phyloP scores from a whole-genome alignment of 2,797 vertebrate species.

The Gallirallus australis region DNA sequence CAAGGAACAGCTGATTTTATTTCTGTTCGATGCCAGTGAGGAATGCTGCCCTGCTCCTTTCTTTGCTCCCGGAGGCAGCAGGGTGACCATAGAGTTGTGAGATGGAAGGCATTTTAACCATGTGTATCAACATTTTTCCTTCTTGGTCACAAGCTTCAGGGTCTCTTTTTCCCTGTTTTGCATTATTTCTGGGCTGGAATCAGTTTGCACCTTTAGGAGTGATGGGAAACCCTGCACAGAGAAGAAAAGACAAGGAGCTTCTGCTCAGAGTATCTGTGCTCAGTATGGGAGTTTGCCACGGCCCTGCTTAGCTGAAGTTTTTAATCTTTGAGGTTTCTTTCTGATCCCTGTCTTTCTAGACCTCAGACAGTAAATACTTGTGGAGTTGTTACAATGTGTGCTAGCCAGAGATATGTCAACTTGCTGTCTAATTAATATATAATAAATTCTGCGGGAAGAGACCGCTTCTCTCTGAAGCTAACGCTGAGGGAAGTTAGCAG shows the following conservation, averaged over 20 bases:
- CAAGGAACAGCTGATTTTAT: constrained; percentile 13
- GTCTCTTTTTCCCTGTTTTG: not conserved
- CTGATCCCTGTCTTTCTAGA: not conserved
- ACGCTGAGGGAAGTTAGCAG: not conserved
- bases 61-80: not conserved
- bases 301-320: not conserved
- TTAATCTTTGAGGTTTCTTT: not conserved
- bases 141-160: not conserved
- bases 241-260: not conserved
- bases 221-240: rapidly evolving
- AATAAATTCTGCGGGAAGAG: not conserved
- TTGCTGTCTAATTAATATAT: not conserved
- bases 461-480: rapidly evolving
- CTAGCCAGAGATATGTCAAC: constrained; percentile 26
- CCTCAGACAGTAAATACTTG: not conserved
- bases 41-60: not conserved
- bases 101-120: not conserved
- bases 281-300: not conserved
- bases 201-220: not conserved
- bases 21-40: not conserved
- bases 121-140: not conserved
- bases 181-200: not conserved
- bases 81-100: not conserved
- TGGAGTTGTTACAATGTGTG: not conserved
- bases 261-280: not conserved